Conservation (phyloP, 2,113 vertebrate species). For the Saguinus midas region DNA sequence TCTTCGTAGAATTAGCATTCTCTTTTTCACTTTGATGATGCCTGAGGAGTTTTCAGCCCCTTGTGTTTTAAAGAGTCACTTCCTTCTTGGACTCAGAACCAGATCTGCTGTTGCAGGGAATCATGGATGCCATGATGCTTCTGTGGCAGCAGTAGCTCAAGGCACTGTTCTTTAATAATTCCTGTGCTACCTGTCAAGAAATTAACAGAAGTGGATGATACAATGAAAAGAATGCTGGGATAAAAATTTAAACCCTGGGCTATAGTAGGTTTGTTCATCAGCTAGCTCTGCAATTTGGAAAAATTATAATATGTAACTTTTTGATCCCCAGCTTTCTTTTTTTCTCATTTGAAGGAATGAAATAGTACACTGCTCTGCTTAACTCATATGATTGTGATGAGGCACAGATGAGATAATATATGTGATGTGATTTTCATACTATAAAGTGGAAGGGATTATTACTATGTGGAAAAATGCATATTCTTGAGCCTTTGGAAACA, state of each 20-base stretch:
- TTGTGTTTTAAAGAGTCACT: constrained; percentile 17
- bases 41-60: not conserved
- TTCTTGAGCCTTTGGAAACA: constrained; percentile 9
- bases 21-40: constrained; percentile 43
- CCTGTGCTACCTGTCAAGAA: not conserved
- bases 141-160: not conserved
- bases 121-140: not conserved
- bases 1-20: constrained; percentile 51
- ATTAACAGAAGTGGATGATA: not conserved
- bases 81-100: not conserved
- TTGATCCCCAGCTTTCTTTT: not conserved
- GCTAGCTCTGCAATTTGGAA: not conserved
- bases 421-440: not conserved
- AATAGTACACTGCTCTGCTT: not conserved
- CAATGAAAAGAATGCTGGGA: not conserved
- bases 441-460: not conserved
- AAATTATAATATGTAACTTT: not conserved
- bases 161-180: constrained; percentile 19
- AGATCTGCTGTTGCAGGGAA: not conserved
- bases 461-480: not conserved
- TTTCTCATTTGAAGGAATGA: not conserved
- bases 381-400: not conserved
- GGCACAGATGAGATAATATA: not conserved
- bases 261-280: not conserved
- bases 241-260: not conserved